Conservation (phyloP, 2,113 vertebrate species). For the Hucho hucho region DNA sequence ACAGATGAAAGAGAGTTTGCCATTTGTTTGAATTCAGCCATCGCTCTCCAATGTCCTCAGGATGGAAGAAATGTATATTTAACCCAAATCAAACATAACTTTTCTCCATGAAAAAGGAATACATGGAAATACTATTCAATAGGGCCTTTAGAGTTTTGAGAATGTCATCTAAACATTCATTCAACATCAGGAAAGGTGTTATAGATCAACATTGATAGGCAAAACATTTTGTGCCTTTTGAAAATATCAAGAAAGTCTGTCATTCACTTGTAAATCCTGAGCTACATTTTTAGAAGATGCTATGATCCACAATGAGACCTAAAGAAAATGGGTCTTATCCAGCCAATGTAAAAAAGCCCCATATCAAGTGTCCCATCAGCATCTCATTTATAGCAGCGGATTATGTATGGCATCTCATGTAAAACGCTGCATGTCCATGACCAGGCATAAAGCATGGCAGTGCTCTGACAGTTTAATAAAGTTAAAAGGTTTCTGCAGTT, state of each 20-base stretch:
- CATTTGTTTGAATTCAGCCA: background rate
- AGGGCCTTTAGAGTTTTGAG: background rate
- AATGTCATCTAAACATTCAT: background rate
- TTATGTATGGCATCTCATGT: constrained; percentile 13
- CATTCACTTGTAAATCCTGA: background rate
- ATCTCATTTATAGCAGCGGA: constrained; percentile 5
- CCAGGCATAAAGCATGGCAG: constrained; percentile 14
- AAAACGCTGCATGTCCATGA: constrained; percentile 15
- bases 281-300: background rate
- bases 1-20: background rate
- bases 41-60: background rate
- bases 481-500: constrained; percentile 33
- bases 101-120: background rate
- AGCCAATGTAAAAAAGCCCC: background rate
- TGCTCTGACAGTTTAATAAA: constrained; percentile 31
- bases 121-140: background rate
- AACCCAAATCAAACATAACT: background rate
- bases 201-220: no score
- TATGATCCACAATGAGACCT: background rate
- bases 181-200: no score
- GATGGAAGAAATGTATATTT: background rate
- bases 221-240: no score
- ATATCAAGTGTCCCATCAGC: background rate
- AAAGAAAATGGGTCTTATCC: background rate
- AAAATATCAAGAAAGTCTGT: no score